phyloP scores from a whole-genome alignment of 1,140 invertebrate genomes.

The Augochlora pura region DNA sequence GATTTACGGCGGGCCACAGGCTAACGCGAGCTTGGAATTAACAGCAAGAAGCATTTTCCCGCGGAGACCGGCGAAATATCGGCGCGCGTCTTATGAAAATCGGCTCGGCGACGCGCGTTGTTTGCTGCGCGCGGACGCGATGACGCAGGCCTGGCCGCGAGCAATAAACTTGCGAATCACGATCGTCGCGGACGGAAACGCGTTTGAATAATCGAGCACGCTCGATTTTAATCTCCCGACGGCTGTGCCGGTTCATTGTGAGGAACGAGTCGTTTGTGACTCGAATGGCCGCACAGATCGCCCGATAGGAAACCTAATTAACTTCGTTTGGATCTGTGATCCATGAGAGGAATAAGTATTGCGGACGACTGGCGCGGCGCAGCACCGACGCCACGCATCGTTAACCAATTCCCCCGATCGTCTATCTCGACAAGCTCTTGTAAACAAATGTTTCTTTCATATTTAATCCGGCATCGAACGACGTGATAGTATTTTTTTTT shows the following conservation, averaged over 20 bases:
- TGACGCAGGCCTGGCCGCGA: no score
- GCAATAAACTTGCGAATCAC: conserved; percentile 17
- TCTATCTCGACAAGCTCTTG: no score
- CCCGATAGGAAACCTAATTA: neutral
- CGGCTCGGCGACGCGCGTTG: neutral
- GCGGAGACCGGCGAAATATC: no score
- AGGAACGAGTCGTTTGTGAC: neutral
- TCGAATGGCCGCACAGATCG: neutral
- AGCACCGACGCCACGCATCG: no score
- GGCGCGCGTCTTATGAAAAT: neutral
- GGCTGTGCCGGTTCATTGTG: neutral
- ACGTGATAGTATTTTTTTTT: no score
- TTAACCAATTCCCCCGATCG: no score
- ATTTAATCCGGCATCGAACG: no score
- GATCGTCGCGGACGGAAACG: conserved; percentile 2
- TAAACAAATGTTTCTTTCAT: no score
- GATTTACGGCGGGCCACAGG: neutral
- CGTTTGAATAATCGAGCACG: conserved; percentile 15
- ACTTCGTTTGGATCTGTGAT: neutral
- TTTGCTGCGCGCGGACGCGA: neutral
- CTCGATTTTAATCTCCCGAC: conserved; percentile 2
- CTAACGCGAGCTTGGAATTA: conserved; percentile 13
- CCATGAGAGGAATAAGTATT: neutral
- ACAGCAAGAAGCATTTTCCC: neutral
- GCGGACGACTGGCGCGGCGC: neutral